Conservation (phyloP, 2,888 invertebrate genomes). For the Eurytoma californica region DNA sequence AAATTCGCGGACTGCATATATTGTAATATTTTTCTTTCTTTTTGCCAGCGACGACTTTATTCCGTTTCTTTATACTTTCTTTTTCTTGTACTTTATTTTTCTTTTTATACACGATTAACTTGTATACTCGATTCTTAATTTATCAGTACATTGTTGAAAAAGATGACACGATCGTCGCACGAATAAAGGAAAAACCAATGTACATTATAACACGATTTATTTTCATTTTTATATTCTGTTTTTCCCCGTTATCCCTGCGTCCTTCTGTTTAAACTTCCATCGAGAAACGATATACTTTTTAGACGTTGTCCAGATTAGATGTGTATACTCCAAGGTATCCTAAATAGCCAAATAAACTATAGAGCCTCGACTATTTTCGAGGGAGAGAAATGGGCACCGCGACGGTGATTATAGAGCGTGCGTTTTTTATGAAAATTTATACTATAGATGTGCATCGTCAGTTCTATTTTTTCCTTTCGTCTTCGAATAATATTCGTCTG, state of each 20-base stretch:
- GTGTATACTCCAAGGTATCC: neutral
- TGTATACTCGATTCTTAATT: constrained; percentile 44
- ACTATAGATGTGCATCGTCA: constrained; percentile 12
- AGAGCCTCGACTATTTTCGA: neutral
- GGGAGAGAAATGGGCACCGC: neutral
- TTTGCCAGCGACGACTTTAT: constrained; percentile 30
- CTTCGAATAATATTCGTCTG: too few species aligned
- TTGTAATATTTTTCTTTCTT: constrained; percentile 39
- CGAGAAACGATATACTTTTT: neutral
- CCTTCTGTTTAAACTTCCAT: neutral
- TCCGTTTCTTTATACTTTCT: neutral
- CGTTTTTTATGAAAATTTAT: neutral
- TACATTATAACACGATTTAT: constrained; percentile 38
- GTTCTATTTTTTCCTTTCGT: too few species aligned
- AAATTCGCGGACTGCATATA: constrained; percentile 29
- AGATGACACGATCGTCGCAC: constrained; percentile 31
- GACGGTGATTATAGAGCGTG: neutral
- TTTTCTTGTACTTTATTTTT: constrained; percentile 12
- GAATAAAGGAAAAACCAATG: constrained; percentile 47
- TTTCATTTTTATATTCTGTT: constrained; percentile 1
- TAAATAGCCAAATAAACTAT: neutral
- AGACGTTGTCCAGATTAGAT: constrained; percentile 4
- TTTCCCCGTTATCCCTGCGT: neutral
- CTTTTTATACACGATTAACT: constrained; percentile 29
- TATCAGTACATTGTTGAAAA: constrained; percentile 33